Percentiles rank a stretch among this genome's conserved stretches.
Conservation (phyloP, 2,113 vertebrate species). For the Megaceryle torquata region DNA sequence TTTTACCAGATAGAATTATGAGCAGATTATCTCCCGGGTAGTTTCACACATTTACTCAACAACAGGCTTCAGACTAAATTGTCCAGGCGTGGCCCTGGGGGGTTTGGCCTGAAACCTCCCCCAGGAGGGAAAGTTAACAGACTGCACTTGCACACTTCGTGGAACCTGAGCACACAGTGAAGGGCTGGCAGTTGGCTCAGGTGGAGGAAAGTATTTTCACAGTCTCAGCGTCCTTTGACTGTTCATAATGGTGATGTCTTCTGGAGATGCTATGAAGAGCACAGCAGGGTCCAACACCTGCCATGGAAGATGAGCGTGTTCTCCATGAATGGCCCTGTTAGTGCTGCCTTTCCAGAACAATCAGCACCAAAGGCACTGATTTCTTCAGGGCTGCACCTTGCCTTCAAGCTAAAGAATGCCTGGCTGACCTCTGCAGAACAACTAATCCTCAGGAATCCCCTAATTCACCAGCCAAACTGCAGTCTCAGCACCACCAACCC, state of each 20-base stretch:
- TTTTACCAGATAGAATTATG: too few relatives aligned
- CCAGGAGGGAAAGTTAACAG: fast-evolving
- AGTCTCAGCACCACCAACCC: background rate
- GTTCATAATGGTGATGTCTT: background rate
- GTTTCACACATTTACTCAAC: background rate
- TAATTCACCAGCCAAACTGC: background rate
- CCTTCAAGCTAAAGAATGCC: background rate
- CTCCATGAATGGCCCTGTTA: background rate
- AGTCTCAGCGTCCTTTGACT: fast-evolving
- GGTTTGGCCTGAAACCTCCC: background rate
- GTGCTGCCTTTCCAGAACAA: background rate
- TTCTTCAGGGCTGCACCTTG: background rate
- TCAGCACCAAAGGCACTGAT: background rate
- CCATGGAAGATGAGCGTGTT: background rate
- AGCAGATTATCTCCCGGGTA: background rate
- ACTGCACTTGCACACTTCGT: background rate
- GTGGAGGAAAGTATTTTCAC: background rate
- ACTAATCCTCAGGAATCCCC: background rate
- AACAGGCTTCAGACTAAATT: background rate
- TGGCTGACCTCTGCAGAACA: background rate
- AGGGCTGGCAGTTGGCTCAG: background rate
- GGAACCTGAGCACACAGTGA: background rate
- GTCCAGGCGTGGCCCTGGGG: background rate
- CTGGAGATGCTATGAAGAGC: background rate
- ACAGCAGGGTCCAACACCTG: background rate